Base-by-base conservation (phyloP, 2,888 invertebrate genomes). In the Antheraea assamensis region DNA sequence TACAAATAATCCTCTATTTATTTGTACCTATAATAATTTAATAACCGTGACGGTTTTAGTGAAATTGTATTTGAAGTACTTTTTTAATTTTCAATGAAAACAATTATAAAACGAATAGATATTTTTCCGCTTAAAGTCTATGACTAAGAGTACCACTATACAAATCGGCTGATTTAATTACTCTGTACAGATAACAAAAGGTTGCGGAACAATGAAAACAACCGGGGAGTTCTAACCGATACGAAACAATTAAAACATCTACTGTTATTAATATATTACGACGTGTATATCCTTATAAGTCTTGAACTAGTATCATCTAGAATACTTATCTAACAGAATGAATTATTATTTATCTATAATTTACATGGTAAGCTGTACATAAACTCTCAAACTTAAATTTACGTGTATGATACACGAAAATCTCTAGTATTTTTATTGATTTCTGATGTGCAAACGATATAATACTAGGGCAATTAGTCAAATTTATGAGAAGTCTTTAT, bases 101-200 rank as follows among this genome's bases (percentile, higher is more conserved):
- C 58, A n/a, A 64, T 30, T 64, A 58, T 7, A 58, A 8, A 24
- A 8, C 13, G 24, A 58, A 24, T 24, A 30, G 17, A 30, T 64
- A 30, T 82, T 86, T 82, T 86, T 84, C 82, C 80, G 79, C 76
- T 76, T 74, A 75, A 64, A 76, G 71, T 52, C 10, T 75, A 80
- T 81, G 78, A 80, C 76, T 79, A 78, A 80, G 72, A 77, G 75
- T 71, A 70, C 71, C 75, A 76, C 73, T 75, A 75, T 58, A 76
- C 73, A 75, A 73, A 73, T 21, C 52, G 24, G 49, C 31, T 52
- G 61, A 73, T 74, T 78, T 82, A 80, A 84, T 81, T 81, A 75
- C 75, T 77, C 76, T 73, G 76, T 77, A 79, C 79, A 77, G 76
- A 78, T 78, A 74, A 80, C 78, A 81, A 79, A 75, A 77, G 77